phyloP scores from a whole-genome alignment of 2,888 invertebrate species.

The Mantis religiosa region DNA sequence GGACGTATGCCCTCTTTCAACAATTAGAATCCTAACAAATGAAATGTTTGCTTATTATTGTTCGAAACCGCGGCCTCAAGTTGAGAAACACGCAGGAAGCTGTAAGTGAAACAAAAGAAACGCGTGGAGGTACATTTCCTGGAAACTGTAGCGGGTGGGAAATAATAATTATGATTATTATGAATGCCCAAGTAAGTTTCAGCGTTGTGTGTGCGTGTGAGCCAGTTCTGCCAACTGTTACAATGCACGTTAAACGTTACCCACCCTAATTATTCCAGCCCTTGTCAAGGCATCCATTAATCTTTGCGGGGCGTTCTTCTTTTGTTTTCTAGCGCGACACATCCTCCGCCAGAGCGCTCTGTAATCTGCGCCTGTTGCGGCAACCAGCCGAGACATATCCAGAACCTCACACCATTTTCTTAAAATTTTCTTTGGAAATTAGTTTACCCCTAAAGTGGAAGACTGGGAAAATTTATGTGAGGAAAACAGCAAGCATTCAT shows the following conservation, averaged over 20 bases:
- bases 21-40: background rate
- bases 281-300: background rate
- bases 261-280: background rate
- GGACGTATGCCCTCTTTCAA: background rate
- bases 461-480: background rate
- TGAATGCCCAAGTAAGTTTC: background rate
- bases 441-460: background rate
- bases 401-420: background rate
- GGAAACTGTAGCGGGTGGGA: background rate
- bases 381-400: too few relatives aligned
- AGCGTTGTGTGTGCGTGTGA: too few relatives aligned
- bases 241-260: background rate
- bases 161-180: background rate
- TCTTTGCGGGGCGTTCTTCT: background rate
- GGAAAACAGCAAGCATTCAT: background rate
- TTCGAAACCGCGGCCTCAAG: background rate
- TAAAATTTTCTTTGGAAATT: background rate
- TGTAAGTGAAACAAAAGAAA: background rate
- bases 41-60: background rate
- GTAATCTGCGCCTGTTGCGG: background rate
- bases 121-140: background rate
- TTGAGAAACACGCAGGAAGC: background rate
- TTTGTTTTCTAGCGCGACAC: background rate
- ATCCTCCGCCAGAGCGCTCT: background rate
- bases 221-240: background rate